Base-by-base conservation (phyloP, 2,888 invertebrate genomes). In the Drosophila koepferae region DNA sequence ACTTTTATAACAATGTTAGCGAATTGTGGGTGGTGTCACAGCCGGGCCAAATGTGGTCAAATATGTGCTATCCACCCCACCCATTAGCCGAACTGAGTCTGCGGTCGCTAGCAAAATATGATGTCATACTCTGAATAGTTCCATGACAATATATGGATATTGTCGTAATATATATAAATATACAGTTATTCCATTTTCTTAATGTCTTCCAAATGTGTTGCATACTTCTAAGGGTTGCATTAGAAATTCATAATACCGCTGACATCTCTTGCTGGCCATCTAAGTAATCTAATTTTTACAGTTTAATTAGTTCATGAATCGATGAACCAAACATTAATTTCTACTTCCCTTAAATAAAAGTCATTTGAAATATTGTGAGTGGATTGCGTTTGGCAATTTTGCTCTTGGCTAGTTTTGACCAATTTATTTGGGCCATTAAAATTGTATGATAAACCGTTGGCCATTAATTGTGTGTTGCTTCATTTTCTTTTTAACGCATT, bases 401-500 rank as follows among this genome's bases (percentile, higher is more conserved):
- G 60, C 72, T 66, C 66, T 68, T 65, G 74, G 74, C 69, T 74
- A 74, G 84, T 86, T 81, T 72, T 67, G 56, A 63, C 78, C 90
- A 86, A 89, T 89, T 90, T 90, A 89, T 90, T 82, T 77, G 74
- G 43, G 74, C 89, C 86, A 90, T 90, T 88, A 90, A 90, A 90
- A 90, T 79, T 88, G 86, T 90, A 90, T 88, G 88, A 88, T 90
- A 88, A 88, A 90, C 77, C 74, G 74, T 72, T 76, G 72, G 62
- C 77, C 87, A 88, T 88, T 88, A 88, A 88, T 90, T 90, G 88
- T 82, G 85, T 88, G 34, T 36, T 90, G 90, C 90, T 90, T 90
- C 87, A 90, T 90, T 88, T 90, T 82, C 80, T 74, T 88, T 88
- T 88, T 88, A 91, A 88, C 90, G 87, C 80, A 90, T 87, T 90